These are phyloP conservation scores for Drosophila lacicola DNA, from an alignment of 2,888 invertebrate genomes.

Conservation along the genomic window DNA sequence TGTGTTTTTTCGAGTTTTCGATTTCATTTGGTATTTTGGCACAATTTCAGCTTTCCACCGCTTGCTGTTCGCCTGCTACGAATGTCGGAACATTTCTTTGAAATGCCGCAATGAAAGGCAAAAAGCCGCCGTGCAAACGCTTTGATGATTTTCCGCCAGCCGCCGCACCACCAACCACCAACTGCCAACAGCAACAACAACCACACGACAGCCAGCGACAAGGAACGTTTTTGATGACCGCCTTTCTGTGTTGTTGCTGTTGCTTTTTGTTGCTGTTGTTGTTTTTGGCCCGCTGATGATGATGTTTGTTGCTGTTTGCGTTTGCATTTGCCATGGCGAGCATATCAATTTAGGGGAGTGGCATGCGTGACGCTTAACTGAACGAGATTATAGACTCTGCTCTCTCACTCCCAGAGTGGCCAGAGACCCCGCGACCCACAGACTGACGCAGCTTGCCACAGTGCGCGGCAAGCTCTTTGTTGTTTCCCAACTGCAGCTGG, in stretches of 20 bases:
- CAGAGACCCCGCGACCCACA: slow-evolving; percentile 14
- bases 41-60: slow-evolving; percentile 64
- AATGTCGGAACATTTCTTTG: slow-evolving; percentile 82
- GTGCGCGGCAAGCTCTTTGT: slow-evolving; percentile 54
- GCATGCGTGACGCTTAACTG: slow-evolving; percentile 77
- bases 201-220: slow-evolving; percentile 41
- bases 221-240: slow-evolving; percentile 71
- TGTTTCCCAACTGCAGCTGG: slow-evolving; percentile 58
- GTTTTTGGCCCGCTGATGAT: slow-evolving; percentile 41
- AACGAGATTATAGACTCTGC: slow-evolving; percentile 75
- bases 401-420: slow-evolving; percentile 45
- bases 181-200: slow-evolving; percentile 18
- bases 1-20: slow-evolving; percentile 66
- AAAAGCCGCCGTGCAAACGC: slow-evolving; percentile 74
- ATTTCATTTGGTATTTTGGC: slow-evolving; percentile 72
- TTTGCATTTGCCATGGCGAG: slow-evolving; percentile 69
- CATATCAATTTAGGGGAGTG: slow-evolving; percentile 79
- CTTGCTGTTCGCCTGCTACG: slow-evolving; percentile 74
- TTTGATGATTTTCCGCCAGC: slow-evolving; percentile 79
- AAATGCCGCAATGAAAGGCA: slow-evolving; percentile 76
- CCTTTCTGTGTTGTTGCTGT: slow-evolving; percentile 17
- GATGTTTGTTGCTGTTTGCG: slow-evolving; percentile 72
- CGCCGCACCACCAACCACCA: slow-evolving; percentile 43
- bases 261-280: background rate
- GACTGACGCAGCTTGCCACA: slow-evolving; percentile 15